These are phyloP conservation scores for Noctua fimbriata DNA, from an alignment of 2,888 invertebrate species.

Conservation along the genomic window DNA sequence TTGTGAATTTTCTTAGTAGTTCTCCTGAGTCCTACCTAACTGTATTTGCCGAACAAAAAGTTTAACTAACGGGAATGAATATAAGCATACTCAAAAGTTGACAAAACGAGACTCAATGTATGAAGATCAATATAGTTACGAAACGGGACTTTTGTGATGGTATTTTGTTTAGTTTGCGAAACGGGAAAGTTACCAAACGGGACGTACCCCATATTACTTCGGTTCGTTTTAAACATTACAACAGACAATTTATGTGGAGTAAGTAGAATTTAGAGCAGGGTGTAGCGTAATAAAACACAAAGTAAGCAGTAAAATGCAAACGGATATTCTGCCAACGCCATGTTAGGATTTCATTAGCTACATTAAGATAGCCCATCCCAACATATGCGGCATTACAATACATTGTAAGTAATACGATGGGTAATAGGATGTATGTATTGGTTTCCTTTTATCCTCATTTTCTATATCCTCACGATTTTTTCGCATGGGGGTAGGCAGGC, in stretches of 20 bases:
- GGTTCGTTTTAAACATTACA: constrained; percentile 9
- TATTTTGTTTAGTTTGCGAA: no score
- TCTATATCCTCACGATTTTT: not conserved
- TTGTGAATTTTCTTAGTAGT: no score
- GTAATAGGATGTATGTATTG: no score
- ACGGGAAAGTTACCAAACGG: no score
- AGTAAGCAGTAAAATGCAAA: constrained; percentile 21
- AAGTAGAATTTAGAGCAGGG: constrained; percentile 14
- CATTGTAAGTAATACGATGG: not conserved
- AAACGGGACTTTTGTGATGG: no score
- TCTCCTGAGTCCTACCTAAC: no score
- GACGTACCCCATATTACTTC: not conserved
- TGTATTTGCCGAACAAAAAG: no score
- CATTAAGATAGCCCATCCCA: not conserved
- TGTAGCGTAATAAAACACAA: constrained; percentile 25
- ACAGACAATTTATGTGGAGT: constrained; percentile 8
- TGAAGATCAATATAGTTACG: no score
- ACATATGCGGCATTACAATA: constrained; percentile 3
- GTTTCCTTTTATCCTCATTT: not conserved
- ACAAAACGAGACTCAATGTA: no score
- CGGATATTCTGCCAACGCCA: constrained; percentile 19
- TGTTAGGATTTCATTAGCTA: constrained; percentile 14
- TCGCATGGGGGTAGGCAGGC: not conserved
- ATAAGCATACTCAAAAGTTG: no score
- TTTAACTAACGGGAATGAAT: no score